Evolutionary conservation across 2,113 vertebrate genomes (phyloP), one percentile per base, ranked within the genome.

Genomic region (Myotis davidii): DNA sequence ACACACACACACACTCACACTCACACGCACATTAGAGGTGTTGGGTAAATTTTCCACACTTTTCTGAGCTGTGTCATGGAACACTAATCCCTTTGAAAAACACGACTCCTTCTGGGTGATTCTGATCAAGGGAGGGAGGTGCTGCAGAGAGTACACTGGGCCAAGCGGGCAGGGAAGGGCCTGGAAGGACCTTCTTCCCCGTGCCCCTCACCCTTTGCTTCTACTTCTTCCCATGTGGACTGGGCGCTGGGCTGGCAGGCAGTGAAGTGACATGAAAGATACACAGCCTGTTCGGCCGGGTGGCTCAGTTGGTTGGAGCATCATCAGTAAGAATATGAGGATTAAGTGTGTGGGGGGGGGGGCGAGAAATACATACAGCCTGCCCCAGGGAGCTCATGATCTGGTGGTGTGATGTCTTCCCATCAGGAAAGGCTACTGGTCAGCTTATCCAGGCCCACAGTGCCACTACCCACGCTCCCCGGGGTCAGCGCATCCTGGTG

Each of bases 391-490:
- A 65, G 32, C 34, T 39, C 65, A 5, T 11, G 23, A 25, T 65
- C 48, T 9, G 11, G 9, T 2, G 52, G 27, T 17, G 5, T 0
- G 6, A 61, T 7, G 72, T 11, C 42, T 25, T 76, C 39, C n/a
- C 6, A 18, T 9, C 23, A 82, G 48, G 54, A 65, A 85, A 32
- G 65, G 82, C 45, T 32, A 7, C 54, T 18, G 7, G 50, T 21
- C 27, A 42, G 50, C 59, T 20, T 6, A 6, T 37, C 54, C 32
- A 29, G 85, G 59, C 39, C 50, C 42, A 23, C 48, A 2, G 25
- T 1, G 29, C 81, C 25, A 7, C 2, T 0, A 2, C 25, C 50
- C 0, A 5, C 0, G 3, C 72, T 21, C 3, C 32, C 50, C 2
- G 2, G 34, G 64, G 23, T 29, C 13, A 50, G 76, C 8, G 29